Base-by-base conservation (phyloP, 2,888 invertebrate species). In the Girardia tigrina region DNA sequence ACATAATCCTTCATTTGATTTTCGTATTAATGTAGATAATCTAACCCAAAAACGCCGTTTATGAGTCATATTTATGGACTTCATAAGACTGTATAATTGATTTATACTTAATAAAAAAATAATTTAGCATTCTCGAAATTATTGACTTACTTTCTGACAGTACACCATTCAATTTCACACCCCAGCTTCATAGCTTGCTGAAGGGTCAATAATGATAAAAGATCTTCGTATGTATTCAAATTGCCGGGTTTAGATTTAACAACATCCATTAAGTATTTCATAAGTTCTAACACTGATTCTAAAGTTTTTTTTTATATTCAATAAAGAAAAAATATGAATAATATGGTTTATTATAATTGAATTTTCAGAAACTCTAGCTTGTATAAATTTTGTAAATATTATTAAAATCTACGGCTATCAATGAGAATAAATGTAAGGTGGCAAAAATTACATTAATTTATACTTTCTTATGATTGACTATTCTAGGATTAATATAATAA, bases 81-180 rank as follows among this genome's bases (percentile, higher is more conserved):
- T 56, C 4, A 56, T 56, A n/a, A 56, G n/a, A 56, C 20, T 20
- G 23, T 56, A 56, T 16, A 56, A 4, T 56, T 56, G 56, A 56
- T 56, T 56, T 20, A 56, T 56, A 56, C 56, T 56, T 6, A 16
- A 36, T 36, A 56, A 56, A 36, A 36, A 36, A 12, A 36, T 36
- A 36, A 36, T 36, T 12, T 36, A 36, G 36, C 16, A 36, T 36
- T n/a, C n/a, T n/a, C n/a, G n/a, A n/a, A n/a, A n/a, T n/a, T n/a
- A n/a, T 36, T 36, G 8, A 56, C 56, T 56, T 20, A 56, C 56
- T 56, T 56, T 56, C 56, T 56, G 23, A 56, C 56, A 56, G 56
- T 56, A 4, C 4, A 56, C 56, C 56, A 56, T 20, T 56, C 56
- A 4, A 56, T 56, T 56, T 56, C 56, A 56, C 56, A 56, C 4